Percentiles rank a stretch among this genome's conserved stretches.
phyloP scores from a whole-genome alignment of 2,797 vertebrate genomes.

The Sebastes minor region DNA sequence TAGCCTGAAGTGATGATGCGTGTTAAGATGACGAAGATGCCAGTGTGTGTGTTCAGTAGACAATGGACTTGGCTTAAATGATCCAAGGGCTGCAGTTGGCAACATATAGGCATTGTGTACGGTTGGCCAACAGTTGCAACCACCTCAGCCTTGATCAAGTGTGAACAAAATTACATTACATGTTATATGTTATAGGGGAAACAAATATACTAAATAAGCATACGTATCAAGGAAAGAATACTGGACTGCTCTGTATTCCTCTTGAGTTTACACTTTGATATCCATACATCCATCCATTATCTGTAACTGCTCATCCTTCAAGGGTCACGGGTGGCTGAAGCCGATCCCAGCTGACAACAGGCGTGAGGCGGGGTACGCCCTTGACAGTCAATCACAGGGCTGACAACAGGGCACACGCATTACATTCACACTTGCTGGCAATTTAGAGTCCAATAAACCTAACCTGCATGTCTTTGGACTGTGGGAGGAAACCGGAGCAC shows the following conservation, averaged over 20 bases:
- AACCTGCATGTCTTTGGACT: background rate
- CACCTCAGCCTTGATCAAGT: background rate
- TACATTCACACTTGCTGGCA: background rate
- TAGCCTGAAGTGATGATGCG: background rate
- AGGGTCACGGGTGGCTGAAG: background rate
- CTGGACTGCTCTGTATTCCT: background rate
- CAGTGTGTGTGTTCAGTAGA: background rate
- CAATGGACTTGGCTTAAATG: background rate
- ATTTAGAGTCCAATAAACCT: background rate
- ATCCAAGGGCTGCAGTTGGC: background rate
- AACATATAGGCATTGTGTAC: background rate
- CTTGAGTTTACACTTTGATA: background rate
- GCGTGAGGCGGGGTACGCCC: background rate
- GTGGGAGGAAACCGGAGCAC: background rate
- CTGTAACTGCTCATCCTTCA: background rate
- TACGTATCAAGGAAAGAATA: background rate
- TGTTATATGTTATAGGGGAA: background rate
- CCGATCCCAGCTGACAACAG: background rate
- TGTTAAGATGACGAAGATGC: background rate
- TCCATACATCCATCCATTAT: background rate
- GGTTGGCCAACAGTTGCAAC: background rate
- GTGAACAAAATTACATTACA: background rate
- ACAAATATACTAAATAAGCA: background rate
- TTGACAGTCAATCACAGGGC: background rate
- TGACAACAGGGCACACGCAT: background rate